Conservation (phyloP, 2,797 vertebrate species). For the Sebastes steindachneri region DNA sequence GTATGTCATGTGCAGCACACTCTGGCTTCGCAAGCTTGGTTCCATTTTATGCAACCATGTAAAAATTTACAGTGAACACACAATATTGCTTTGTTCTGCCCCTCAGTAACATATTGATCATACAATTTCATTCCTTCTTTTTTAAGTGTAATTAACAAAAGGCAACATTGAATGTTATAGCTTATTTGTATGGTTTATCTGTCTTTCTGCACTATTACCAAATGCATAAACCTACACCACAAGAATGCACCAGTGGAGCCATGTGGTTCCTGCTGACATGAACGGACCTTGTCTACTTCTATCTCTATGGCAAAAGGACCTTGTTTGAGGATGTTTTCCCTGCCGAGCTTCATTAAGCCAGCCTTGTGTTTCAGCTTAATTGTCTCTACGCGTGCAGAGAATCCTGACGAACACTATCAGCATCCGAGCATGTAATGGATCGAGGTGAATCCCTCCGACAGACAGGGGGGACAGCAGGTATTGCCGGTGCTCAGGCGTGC, state of each 20-base stretch:
- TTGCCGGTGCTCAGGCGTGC: slow-evolving; percentile 8
- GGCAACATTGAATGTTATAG: background rate
- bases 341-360: slow-evolving; percentile 76
- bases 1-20: background rate
- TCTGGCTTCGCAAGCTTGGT: background rate
- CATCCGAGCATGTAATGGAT: slow-evolving; percentile 73
- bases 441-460: slow-evolving; percentile 60
- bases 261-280: slow-evolving; percentile 37
- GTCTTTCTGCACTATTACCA: background rate
- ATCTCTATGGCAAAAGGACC: slow-evolving; percentile 43
- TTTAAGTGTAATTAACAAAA: background rate
- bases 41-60: background rate
- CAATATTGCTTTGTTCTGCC: background rate
- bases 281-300: slow-evolving; percentile 35
- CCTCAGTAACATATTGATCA: background rate
- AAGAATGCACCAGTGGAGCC: slow-evolving; percentile 9
- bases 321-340: slow-evolving; percentile 63
- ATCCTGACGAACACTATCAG: slow-evolving; percentile 79
- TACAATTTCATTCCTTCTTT: background rate
- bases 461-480: slow-evolving; percentile 61
- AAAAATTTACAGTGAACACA: background rate
- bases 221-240: background rate
- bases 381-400: slow-evolving; percentile 68
- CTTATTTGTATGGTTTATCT: background rate
- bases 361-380: slow-evolving; percentile 75